Base-by-base conservation (phyloP, 1,140 invertebrate species). In the Pygmarrhopalites habei region DNA sequence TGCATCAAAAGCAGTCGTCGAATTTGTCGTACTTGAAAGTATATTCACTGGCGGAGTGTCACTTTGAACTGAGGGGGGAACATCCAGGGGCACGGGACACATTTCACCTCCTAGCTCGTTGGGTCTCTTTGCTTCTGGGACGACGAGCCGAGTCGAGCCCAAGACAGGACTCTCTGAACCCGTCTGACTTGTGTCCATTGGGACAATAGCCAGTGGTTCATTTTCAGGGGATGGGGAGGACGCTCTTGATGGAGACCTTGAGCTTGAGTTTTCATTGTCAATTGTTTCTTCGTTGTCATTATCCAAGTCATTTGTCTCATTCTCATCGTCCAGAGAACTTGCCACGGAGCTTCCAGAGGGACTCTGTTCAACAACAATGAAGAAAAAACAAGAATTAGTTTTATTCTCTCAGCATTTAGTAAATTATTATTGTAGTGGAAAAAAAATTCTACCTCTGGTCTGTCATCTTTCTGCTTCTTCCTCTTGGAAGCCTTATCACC, bases 261-360 rank as follows among this genome's bases (percentile, higher is more conserved):
- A 72, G 58, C 65, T 71, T 1, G 62, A 67, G 43, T 64, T 67
- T 51, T 72, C 70, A 21, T 58, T 58, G 25, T 72, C 72, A 25
- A 57, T 44, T 7, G 26, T 67, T 46, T 68, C 66, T 55, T 64
- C 64, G 39, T 66, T 69, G 52, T 65, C 67, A 35, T 66, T 61
- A 35, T 73, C 72, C 39, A 70, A 64, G 55, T 68, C 69, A 61
- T 62, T 82, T 23, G 86, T 84, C 72, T 90, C 88, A 49, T 87
- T 58, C 44, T 70, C 69, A 49, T 71, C 69, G 28, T 71, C 69
- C 2, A 64, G 59, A 12, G 69, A 71, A 49, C 64, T 66, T 25
- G 47, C 69, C 25, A 86, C 88, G 47, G 88, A 79, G 72, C 87
- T 90, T 73, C 87, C 86, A 21, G 85, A 83, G 14, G 89, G 88